These are phyloP conservation scores for Percina caprodes DNA, from an alignment of 2,113 vertebrate species.

Conservation along the genomic window DNA sequence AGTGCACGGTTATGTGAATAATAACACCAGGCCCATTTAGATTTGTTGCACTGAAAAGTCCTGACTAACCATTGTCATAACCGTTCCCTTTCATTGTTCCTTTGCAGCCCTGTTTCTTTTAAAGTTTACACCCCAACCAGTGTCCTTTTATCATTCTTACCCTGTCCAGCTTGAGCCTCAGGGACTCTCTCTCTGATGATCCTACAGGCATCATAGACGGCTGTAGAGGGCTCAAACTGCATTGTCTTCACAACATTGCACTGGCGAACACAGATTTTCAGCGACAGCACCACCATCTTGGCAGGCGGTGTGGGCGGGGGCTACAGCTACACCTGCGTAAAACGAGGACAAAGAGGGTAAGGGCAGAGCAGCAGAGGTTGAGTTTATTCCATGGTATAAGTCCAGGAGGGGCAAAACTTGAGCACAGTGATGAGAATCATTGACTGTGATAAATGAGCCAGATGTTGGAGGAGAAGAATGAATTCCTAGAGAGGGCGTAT, in stretches of 20 bases:
- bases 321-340: constrained; percentile 65
- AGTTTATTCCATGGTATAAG: background rate
- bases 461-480: constrained; percentile 10
- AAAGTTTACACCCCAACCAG: background rate
- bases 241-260: constrained; percentile 99
- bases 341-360: background rate
- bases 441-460: constrained; percentile 27
- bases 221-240: constrained; percentile 98
- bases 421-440: constrained; percentile 13
- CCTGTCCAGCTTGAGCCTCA: constrained; percentile 95
- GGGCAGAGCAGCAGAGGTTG: background rate
- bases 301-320: constrained; percentile 20
- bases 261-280: constrained; percentile 98
- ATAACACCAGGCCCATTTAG: background rate
- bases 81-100: background rate
- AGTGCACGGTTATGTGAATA: background rate
- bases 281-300: constrained; percentile 95
- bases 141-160: constrained; percentile 73
- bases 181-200: constrained; percentile 96
- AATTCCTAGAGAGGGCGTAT: background rate
- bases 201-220: constrained; percentile 94
- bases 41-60: background rate
- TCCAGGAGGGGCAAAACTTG: background rate
- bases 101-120: background rate
- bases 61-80: no score